Evolutionary conservation across 2,113 vertebrate genomes (phyloP), one percentile per base, ranked within the genome.

Genomic region (Ophthalmolycus amberensis): DNA sequence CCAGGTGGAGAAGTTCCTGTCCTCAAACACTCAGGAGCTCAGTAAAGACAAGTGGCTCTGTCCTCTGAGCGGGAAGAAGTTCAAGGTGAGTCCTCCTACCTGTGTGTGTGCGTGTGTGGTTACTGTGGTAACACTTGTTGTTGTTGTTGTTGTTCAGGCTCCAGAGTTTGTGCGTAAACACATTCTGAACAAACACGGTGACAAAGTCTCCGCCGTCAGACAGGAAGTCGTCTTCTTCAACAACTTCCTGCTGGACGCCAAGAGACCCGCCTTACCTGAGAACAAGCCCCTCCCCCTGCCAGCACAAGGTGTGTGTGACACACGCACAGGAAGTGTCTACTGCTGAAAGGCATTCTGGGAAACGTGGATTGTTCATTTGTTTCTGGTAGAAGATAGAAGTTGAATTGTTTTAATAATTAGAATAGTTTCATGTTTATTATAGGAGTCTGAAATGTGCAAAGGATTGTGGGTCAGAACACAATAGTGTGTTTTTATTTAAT

Each of bases 1-100:
- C 9, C 85, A 94, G 93, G 96, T 97, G 93, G 97, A 98, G 89
- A 98, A 97, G 90, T 98, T 98, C 88, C 95, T 98, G 69, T 92
- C 93, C 0, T 93, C 96, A 1, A 98, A 98, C 92, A 96, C 96
- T 0, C 97, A 97, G 93, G 97, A 98, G 88, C 95, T 98, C 89
- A 97, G 97, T 86, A 98, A 98, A 91, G 97, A 98, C 91, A 98
- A 98, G 84, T 98, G 97, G 97, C 95, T 97, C 0, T 98, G 97
- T 85, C 97, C 97, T 29, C 96, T 98, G 81, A 98, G 97, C 32
- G 97, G 97, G 71, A 98, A 98, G 92, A 98, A 98, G 90, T 98
- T 98, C 85, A 98, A 98, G 96, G 92, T 92, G 63, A 79, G 85
- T 58, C 25, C 27, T 6, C 5, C 34, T 34, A 6, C 50, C 52